phyloP scores from a whole-genome alignment of 2,888 invertebrate species.

The Thysanoteuthis rhombus region DNA sequence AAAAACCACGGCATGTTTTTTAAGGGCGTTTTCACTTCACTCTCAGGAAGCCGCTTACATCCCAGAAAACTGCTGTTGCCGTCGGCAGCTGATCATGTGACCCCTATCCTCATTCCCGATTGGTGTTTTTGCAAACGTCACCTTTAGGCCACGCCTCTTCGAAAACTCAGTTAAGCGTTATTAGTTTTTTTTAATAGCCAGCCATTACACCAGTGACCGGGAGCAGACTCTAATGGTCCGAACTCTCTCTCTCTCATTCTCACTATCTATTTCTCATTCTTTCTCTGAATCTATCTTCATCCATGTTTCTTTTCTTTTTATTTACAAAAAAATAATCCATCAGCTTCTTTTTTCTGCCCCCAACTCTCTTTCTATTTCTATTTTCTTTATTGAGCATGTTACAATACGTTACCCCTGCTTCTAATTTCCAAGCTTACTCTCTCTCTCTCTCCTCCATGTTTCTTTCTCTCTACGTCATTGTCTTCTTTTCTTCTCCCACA shows the following conservation, averaged over 20 bases:
- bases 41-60: slow-evolving; percentile 19
- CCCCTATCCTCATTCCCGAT: slow-evolving; percentile 1
- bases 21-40: slow-evolving; percentile 25
- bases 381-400: neutral
- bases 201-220: neutral
- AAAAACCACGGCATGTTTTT: neutral
- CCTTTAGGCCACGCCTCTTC: slow-evolving; percentile 13
- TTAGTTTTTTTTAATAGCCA: neutral
- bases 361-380: neutral
- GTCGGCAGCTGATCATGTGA: neutral
- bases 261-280: slow-evolving; percentile 28
- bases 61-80: neutral
- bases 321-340: neutral
- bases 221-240: neutral
- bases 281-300: neutral
- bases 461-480: slow-evolving; percentile 17
- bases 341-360: neutral
- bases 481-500: neutral
- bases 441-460: neutral
- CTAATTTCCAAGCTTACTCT: neutral
- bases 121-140: neutral
- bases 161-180: neutral
- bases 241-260: slow-evolving; percentile 24
- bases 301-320: neutral
- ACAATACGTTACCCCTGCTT: neutral